A percentile compares a stretch with the other conserved stretches of the same genome.
Evolutionary conservation across 2,888 invertebrate species (phyloP).

Genomic region (Hypomecis atomaria): DNA sequence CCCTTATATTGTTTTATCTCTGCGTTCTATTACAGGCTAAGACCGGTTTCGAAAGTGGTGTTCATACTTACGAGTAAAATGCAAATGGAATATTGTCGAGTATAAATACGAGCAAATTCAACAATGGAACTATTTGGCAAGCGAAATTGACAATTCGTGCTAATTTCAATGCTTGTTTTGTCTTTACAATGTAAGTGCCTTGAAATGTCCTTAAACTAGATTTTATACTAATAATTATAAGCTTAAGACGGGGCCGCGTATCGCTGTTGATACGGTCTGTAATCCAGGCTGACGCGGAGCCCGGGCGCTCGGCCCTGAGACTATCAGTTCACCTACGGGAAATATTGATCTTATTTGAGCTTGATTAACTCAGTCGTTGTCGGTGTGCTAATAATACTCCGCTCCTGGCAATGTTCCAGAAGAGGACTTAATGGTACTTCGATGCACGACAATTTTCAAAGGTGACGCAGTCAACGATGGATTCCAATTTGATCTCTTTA

Average conservation of each 20-base stretch:
- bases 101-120: constrained; percentile 6
- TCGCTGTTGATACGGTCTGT: constrained; percentile 54
- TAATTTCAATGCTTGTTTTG: constrained; percentile 12
- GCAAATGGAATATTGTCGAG: neutral
- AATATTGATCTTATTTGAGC: constrained; percentile 84
- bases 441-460: constrained; percentile 79
- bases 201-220: constrained; percentile 23
- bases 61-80: neutral
- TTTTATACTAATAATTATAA: constrained; percentile 37
- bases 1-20: constrained; percentile 11
- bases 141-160: constrained; percentile 4
- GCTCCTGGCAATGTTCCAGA: constrained; percentile 79
- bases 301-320: constrained; percentile 63
- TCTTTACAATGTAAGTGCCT: constrained; percentile 2
- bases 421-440: constrained; percentile 82
- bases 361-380: constrained; percentile 82
- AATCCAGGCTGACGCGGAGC: constrained; percentile 61
- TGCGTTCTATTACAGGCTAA: constrained; percentile 13
- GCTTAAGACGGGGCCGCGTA: constrained; percentile 43
- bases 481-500: constrained; percentile 49
- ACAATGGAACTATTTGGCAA: constrained; percentile 17
- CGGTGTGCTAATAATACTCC: constrained; percentile 81
- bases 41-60: constrained; percentile 17
- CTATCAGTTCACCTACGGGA: constrained; percentile 73
- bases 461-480: constrained; percentile 65